phyloP scores from a whole-genome alignment of 2,113 vertebrate genomes.

The Montifringilla adamsi region DNA sequence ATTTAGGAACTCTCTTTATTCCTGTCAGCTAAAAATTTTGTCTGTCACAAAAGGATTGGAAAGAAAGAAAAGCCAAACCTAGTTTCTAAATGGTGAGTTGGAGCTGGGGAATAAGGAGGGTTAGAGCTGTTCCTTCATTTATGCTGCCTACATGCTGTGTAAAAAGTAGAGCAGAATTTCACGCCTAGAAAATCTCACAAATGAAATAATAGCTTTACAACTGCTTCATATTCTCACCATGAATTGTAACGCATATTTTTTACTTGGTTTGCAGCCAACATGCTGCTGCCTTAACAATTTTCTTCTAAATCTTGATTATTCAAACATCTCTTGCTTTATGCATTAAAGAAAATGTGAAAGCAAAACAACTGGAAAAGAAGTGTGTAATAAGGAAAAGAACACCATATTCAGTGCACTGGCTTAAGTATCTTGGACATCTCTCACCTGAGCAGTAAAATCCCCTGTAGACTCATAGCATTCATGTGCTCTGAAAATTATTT shows the following conservation, averaged over 20 bases:
- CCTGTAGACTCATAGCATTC: background rate
- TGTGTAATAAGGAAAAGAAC: background rate
- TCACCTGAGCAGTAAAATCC: background rate
- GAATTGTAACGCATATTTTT: background rate
- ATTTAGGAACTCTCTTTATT: background rate
- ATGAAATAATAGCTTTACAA: conserved; percentile 24
- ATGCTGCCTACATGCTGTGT: conserved; percentile 2
- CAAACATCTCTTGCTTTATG: background rate
- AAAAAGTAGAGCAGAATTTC: conserved; percentile 41
- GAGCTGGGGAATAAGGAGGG: background rate
- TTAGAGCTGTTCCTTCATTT: conserved; percentile 15
- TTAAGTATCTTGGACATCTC: background rate
- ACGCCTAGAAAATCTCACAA: background rate
- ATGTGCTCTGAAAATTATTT: background rate
- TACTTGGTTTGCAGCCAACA: conserved; percentile 19
- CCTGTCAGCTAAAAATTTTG: background rate
- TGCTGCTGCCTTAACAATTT: conserved; percentile 36
- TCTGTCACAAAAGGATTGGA: background rate
- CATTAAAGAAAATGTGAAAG: conserved; percentile 2
- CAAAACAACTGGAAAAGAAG: background rate
- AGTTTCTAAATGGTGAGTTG: background rate
- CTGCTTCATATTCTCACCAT: conserved; percentile 21
- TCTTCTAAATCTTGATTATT: conserved; percentile 13
- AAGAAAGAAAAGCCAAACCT: background rate
- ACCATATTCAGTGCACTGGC: background rate